These are phyloP conservation scores for Tipula lateralis DNA, from an alignment of 2,888 invertebrate species.

Conservation along the genomic window DNA sequence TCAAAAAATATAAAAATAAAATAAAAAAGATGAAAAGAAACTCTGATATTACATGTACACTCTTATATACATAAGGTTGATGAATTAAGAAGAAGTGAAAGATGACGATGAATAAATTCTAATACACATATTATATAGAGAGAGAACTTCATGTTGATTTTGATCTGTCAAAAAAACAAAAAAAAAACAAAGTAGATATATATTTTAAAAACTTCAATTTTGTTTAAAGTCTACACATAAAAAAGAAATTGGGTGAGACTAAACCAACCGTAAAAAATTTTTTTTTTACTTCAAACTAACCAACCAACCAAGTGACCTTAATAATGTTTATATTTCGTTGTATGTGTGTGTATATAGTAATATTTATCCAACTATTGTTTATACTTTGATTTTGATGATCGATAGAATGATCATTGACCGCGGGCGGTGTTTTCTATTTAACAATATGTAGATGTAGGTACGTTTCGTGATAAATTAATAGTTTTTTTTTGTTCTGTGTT, in stretches of 20 bases:
- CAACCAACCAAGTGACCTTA: constrained; percentile 29
- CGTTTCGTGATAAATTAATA: background rate
- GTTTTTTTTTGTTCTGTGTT: background rate
- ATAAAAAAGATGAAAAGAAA: background rate
- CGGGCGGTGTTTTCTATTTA: constrained; percentile 1
- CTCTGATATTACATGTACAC: background rate
- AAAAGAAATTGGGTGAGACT: background rate
- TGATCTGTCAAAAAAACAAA: constrained; percentile 25
- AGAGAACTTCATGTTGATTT: constrained; percentile 3
- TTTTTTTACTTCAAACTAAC: background rate
- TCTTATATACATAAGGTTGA: background rate
- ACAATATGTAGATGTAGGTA: background rate
- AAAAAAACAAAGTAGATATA: too few relatives aligned
- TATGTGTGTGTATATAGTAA: background rate
- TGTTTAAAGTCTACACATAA: background rate
- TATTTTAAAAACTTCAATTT: background rate
- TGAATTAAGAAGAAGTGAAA: constrained; percentile 11
- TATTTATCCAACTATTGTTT: background rate
- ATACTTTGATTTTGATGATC: background rate
- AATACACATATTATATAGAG: background rate
- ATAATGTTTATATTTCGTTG: background rate
- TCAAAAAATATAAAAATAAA: background rate
- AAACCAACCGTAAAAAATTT: background rate
- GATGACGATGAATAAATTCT: background rate
- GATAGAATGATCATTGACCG: constrained; percentile 3